Evolutionary conservation across 2,113 vertebrate genomes (phyloP).

Genomic region (Zeus faber): DNA sequence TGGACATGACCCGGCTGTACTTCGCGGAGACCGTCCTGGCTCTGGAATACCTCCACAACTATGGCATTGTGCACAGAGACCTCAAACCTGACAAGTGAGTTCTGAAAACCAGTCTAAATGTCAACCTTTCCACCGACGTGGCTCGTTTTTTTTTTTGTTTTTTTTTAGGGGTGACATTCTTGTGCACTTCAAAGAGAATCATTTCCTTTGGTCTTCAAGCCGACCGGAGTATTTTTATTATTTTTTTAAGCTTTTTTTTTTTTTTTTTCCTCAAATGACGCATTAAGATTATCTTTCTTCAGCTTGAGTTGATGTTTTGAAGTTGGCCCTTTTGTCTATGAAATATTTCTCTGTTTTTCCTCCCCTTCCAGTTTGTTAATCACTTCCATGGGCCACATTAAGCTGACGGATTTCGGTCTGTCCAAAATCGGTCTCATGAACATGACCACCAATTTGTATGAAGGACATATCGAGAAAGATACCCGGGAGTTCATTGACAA

Average conservation of each 20-base stretch:
- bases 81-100: constrained; percentile 97
- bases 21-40: constrained; percentile 94
- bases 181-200: not conserved
- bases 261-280: not conserved
- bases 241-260: constrained; percentile 4
- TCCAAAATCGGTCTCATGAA: constrained; percentile 97
- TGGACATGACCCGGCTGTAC: constrained; percentile 96
- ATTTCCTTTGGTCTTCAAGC: not conserved
- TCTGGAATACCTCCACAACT: constrained; percentile 93
- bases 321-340: constrained; percentile 15
- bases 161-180: not conserved
- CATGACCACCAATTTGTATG: constrained; percentile 96
- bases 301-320: constrained; percentile 12
- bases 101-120: not conserved
- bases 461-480: constrained; percentile 94
- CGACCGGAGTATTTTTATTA: constrained; percentile 24
- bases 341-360: constrained; percentile 18
- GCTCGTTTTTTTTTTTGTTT: not conserved
- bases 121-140: not conserved
- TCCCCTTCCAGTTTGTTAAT: constrained; percentile 84
- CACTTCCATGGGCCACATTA: constrained; percentile 95
- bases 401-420: constrained; percentile 93
- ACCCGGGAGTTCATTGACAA: constrained; percentile 94
- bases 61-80: constrained; percentile 93
- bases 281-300: no score